Base-by-base conservation (phyloP, 2,888 invertebrate genomes). In the Zelleria hepariella region DNA sequence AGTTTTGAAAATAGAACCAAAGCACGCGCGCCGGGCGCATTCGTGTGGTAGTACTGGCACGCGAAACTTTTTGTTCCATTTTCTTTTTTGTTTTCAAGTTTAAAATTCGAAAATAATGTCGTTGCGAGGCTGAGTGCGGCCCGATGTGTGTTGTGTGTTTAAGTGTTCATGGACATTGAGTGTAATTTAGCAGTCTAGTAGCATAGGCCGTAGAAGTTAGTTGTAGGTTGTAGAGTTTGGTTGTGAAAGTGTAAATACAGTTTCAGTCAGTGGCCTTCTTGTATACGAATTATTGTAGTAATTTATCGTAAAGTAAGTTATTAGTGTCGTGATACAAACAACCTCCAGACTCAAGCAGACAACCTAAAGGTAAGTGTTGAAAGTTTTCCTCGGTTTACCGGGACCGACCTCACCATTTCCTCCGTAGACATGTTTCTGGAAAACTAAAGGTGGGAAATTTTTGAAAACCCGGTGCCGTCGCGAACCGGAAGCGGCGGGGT, bases 1-100 rank as follows among this genome's bases (percentile, higher is more conserved):
- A 78, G 75, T 82, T 79, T 69, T 23, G 79, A 80, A 86, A 86
- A 85, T 82, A 72, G 73, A 75, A 78, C 80, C 75, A 73, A 79
- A 80, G 77, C 72, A 75, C 67, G 71, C 70, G 77, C 26, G 59
- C 58, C 32, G 59, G 68, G 74, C 79, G 82, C 86, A 86, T 85
- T 86, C 81, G 84, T 70, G 76, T 79, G 80, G 78, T 80, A 80
- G 85, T 84, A 75, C 80, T 79, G 86, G 82, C 81, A 82, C 86
- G 86, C 81, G 86, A 82, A 82, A 77, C 82, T 80, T 85, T 84
- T 86, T 86, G 80, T 85, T 85, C 77, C 71, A 74, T 77, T 71
- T 72, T 68, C 64, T 62, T 71, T 75, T 76, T 77, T 77, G 21
- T 32, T 55, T 70, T 64, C 59, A 58, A 66, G 67, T 73, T 70